Percentiles rank a stretch among this genome's conserved stretches.
Conservation (phyloP, 2,797 vertebrate genomes). For the Halcyon badia region DNA sequence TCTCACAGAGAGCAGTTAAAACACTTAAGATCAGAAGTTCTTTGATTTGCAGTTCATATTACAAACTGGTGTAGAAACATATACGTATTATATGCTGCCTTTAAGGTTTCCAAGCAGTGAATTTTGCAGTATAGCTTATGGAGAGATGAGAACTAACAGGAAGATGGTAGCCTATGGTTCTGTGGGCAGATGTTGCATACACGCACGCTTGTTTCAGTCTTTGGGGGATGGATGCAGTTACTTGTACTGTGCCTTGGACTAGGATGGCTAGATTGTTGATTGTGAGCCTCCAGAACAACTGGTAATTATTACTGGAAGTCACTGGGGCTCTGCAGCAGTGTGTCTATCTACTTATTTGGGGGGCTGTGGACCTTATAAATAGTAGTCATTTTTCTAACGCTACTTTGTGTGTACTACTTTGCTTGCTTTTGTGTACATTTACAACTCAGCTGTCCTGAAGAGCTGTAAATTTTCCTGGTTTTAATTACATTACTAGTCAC, state of each 20-base stretch:
- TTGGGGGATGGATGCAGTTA: background rate
- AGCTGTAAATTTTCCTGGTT: background rate
- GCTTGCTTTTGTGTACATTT: background rate
- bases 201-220: background rate
- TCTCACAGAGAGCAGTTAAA: background rate
- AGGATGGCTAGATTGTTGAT: background rate
- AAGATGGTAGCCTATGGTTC: background rate
- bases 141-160: background rate
- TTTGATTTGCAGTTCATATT: background rate
- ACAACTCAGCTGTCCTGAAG: background rate
- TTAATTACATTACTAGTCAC: background rate
- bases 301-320: background rate
- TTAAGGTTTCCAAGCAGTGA: background rate
- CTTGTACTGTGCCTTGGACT: background rate
- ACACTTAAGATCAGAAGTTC: background rate
- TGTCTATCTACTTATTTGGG: background rate
- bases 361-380: background rate
- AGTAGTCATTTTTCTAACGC: background rate
- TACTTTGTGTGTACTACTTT: background rate
- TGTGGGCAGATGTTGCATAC: background rate
- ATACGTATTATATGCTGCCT: background rate
- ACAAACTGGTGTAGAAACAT: background rate
- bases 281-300: background rate
- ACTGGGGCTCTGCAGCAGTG: background rate
- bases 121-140: background rate